A percentile compares a stretch with the other conserved stretches of the same genome.
These are phyloP conservation scores for Melitaea cinxia DNA, from an alignment of 1,140 invertebrate species.

Conservation along the genomic window DNA sequence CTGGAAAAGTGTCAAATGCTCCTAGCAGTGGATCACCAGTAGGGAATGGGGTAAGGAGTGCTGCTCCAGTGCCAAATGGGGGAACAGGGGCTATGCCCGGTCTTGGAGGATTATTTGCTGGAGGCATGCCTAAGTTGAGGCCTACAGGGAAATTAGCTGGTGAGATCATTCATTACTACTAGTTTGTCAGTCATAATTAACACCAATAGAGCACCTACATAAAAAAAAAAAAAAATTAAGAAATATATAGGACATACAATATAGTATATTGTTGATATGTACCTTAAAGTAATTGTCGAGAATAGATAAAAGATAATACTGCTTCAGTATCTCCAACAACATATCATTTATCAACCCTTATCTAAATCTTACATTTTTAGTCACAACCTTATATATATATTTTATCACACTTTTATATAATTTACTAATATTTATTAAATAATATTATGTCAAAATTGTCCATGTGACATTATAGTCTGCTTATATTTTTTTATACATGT, in stretches of 20 bases:
- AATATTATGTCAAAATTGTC: background rate
- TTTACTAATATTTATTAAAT: background rate
- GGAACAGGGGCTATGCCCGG: conserved; percentile 79
- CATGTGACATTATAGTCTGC: no score
- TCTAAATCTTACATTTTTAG: conserved; percentile 21
- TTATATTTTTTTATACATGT: no score
- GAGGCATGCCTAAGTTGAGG: conserved; percentile 93
- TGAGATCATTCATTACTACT: conserved; percentile 36
- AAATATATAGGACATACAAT: background rate
- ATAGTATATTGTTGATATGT: conserved; percentile 3
- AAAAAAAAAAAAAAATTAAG: background rate
- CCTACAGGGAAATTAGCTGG: conserved; percentile 85
- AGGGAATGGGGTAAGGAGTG: conserved; percentile 71
- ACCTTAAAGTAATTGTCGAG: conserved; percentile 1
- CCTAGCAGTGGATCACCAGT: conserved; percentile 46
- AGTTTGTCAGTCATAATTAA: no score
- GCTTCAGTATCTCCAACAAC: conserved; percentile 17
- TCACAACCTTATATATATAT: background rate
- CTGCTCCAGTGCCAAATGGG: conserved; percentile 75
- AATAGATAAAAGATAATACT: conserved; percentile 11
- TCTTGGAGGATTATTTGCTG: conserved; percentile 91
- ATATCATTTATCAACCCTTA: conserved; percentile 17
- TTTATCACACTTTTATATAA: background rate
- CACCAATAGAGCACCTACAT: no score
- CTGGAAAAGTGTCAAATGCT: conserved; percentile 81